Evolutionary conservation across 2,113 vertebrate genomes (phyloP), one percentile per base, ranked within the genome.

Genomic region (Anser cygnoides): DNA sequence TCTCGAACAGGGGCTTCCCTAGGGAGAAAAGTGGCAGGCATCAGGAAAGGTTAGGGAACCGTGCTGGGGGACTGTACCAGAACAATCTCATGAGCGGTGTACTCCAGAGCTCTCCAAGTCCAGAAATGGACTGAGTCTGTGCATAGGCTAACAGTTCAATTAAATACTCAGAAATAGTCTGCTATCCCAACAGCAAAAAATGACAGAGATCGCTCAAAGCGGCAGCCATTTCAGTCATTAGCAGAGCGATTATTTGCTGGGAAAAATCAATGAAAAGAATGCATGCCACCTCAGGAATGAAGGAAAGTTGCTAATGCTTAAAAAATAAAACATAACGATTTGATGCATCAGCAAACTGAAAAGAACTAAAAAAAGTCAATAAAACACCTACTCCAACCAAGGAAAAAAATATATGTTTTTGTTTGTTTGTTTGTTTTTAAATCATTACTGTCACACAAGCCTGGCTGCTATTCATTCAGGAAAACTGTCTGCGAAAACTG

Each of bases 1-100:
- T 99, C 99, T 91, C 98, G 97, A 28, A 98, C 78, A 9, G 99
- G 94, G 10, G 95, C 95, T 61, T 99, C 99, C 10, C 99, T 99
- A 95, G 33, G 54, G 21, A 68, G 54, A 62, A 71, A 18, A 70
- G 7, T 76, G 26, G 31, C 12, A 85, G n/a, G 41, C 28, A 77
- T 49, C n/a, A 89, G 9, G 25, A 84, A 59, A 74, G 52, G 35
- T 62, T 28, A 78, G 35, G 10, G n/a, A 74, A 65, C 17, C 59
- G 55, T 0, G 0, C 10, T 6, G 10, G 26, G n/a, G 20, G 17
- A 50, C 39, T 57, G 10, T 75, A 59, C n/a, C 55, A 73, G n/a
- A 58, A 61, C 19, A 55, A 61, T 26, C 22, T 43, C 33, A n/a
- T 71, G 13, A 55, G 22, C 37, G 63, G 9, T 4, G 2, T 23